Conservation (phyloP, 2,797 vertebrate genomes). For the Anguilla marmorata region DNA sequence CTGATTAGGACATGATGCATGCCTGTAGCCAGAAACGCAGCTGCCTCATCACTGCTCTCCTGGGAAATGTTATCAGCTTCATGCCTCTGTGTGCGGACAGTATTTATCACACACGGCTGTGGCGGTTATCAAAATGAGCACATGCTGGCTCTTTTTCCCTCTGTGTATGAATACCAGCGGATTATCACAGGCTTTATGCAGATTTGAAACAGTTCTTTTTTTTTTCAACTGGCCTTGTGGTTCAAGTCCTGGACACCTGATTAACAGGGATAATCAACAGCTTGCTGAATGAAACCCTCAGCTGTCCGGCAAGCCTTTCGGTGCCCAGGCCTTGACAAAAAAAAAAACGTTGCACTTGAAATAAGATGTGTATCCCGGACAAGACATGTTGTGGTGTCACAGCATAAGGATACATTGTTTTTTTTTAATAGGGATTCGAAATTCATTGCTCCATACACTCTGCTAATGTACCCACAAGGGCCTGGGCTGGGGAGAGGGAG, state of each 20-base stretch:
- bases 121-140: neutral
- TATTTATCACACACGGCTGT: neutral
- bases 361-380: constrained; percentile 51
- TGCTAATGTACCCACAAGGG: constrained; percentile 48
- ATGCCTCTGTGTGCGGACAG: neutral
- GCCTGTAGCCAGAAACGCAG: neutral
- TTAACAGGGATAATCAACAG: constrained; percentile 66
- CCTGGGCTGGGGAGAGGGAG: constrained; percentile 45
- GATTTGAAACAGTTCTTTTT: neutral
- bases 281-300: constrained; percentile 52
- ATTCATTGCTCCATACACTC: constrained; percentile 63
- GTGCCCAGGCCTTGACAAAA: constrained; percentile 57
- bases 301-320: neutral
- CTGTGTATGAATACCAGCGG: neutral
- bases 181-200: neutral
- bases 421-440: constrained; percentile 63
- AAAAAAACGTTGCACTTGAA: constrained; percentile 61
- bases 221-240: constrained; percentile 6
- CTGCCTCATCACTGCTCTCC: neutral
- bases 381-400: constrained; percentile 75
- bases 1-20: constrained; percentile 8
- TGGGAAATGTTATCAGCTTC: neutral
- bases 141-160: neutral
- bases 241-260: constrained; percentile 27
- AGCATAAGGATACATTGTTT: constrained; percentile 50